Conservation (phyloP, 2,888 invertebrate genomes). For the Mimumesa dahlbomi region DNA sequence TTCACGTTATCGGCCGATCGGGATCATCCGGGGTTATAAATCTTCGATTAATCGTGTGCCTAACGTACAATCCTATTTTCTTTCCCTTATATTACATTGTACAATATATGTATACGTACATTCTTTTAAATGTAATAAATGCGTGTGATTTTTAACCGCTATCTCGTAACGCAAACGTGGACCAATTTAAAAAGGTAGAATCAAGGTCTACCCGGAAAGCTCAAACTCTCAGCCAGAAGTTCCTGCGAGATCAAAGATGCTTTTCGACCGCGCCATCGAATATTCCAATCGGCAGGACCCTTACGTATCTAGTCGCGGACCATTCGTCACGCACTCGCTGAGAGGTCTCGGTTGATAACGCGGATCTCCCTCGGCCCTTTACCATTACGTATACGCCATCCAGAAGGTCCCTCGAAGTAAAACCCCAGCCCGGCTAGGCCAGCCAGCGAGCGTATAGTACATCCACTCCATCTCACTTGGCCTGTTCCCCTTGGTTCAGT, state of each 20-base stretch:
- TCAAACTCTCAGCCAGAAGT: neutral
- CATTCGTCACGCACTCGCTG: constrained; percentile 80
- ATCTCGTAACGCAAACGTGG: too few species aligned
- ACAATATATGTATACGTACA: neutral
- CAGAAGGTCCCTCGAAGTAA: constrained; percentile 56
- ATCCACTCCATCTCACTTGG: constrained; percentile 72
- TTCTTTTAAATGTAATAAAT: too few species aligned
- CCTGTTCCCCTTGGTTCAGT: constrained; percentile 56
- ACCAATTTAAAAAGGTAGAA: too few species aligned
- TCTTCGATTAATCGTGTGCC: too few species aligned
- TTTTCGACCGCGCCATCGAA: constrained; percentile 59
- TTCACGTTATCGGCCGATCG: constrained; percentile 19
- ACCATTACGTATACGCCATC: constrained; percentile 65
- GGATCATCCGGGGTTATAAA: constrained; percentile 1
- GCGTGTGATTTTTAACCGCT: too few species aligned
- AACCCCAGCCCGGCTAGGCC: constrained; percentile 39
- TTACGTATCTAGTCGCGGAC: constrained; percentile 73
- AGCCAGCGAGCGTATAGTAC: constrained; percentile 40
- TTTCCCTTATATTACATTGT: neutral
- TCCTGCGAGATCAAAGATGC: constrained; percentile 10
- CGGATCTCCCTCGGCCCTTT: constrained; percentile 49
- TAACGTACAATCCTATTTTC: neutral
- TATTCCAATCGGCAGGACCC: constrained; percentile 66
- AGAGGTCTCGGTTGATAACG: constrained; percentile 78
- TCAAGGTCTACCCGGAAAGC: too few species aligned